Evolutionary conservation across 2,888 invertebrate species (phyloP).

Genomic region (Malthinus seriepunctatus): DNA sequence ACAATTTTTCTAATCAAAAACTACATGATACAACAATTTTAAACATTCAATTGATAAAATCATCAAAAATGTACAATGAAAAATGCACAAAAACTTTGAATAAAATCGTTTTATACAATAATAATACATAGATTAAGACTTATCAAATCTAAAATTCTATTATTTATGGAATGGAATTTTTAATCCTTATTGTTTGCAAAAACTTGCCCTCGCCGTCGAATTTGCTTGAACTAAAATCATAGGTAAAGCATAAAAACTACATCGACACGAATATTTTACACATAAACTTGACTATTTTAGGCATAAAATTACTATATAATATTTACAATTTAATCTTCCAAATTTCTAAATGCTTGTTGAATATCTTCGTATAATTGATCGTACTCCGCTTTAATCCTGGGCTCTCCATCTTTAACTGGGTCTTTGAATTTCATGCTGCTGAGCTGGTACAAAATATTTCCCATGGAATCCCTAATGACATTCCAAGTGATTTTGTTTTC

Average conservation of each 20-base stretch:
- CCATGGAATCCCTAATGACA: conserved; percentile 96
- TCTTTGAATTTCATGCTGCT: conserved; percentile 99
- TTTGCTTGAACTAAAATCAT: conserved; percentile 11
- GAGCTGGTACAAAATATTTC: conserved; percentile 93
- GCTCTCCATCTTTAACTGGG: conserved; percentile 97
- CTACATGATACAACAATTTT: conserved; percentile 3
- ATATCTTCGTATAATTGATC: conserved; percentile 97
- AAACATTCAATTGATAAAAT: conserved; percentile 13
- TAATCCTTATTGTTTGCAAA: conserved; percentile 9
- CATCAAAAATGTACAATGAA: conserved; percentile 14
- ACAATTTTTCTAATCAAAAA: conserved; percentile 9
- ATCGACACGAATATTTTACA: conserved; percentile 1
- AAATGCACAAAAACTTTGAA: neutral
- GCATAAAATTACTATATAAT: conserved; percentile 8
- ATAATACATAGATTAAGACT: neutral
- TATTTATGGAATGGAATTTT: conserved; percentile 27
- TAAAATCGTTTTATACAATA: neutral
- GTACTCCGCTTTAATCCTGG: conserved; percentile 95
- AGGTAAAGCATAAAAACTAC: conserved; percentile 18
- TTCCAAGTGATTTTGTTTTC: conserved; percentile 99
- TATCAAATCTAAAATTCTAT: conserved; percentile 16
- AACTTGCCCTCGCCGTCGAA: conserved; percentile 13
- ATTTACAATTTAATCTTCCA: conserved; percentile 81
- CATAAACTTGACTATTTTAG: neutral
- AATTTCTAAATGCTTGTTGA: conserved; percentile 95